phyloP scores from a whole-genome alignment of 2,797 vertebrate genomes.

The Cichlasoma orientale region DNA sequence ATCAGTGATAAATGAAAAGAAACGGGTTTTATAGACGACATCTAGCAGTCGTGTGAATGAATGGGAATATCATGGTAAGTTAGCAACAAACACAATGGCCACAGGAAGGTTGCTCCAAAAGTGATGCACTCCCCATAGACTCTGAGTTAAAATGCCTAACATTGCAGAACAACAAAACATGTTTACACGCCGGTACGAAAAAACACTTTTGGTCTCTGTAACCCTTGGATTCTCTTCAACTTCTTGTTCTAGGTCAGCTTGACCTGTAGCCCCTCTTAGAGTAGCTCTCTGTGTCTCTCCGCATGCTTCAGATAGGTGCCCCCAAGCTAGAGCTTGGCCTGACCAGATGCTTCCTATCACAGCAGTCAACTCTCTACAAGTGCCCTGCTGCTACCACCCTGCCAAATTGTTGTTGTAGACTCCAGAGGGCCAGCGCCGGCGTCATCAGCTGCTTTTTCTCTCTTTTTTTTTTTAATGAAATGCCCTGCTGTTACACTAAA shows the following conservation, averaged over 20 bases:
- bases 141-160: neutral
- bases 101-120: neutral
- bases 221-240: neutral
- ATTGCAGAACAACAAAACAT: neutral
- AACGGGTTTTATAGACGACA: neutral
- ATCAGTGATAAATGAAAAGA: neutral
- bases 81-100: neutral
- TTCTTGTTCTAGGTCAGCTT: neutral
- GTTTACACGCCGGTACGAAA: neutral
- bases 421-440: neutral
- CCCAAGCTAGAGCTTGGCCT: neutral
- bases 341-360: neutral
- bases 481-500: no score
- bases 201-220: neutral
- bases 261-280: neutral
- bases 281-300: neutral
- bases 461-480: no score
- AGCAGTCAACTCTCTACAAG: neutral
- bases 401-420: neutral
- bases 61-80: neutral
- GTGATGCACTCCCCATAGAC: neutral
- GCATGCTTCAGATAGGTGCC: neutral
- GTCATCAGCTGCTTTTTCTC: neutral
- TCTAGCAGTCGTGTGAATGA: neutral
- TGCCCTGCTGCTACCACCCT: neutral